phyloP scores from a whole-genome alignment of 2,797 vertebrate genomes.

The Echeneis naucrates region DNA sequence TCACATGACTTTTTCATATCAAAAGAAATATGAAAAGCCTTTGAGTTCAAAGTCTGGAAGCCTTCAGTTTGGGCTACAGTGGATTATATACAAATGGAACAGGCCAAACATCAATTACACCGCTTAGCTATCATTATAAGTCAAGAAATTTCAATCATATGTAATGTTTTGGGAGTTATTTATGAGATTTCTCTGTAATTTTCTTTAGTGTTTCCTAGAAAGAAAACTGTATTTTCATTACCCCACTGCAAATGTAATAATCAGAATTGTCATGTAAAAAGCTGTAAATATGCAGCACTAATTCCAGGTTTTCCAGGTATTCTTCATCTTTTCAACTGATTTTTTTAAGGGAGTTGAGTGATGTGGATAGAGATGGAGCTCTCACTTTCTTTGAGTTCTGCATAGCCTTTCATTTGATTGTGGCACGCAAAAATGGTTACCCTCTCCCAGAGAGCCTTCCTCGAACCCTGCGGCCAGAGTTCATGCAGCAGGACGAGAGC shows the following conservation, averaged over 20 bases:
- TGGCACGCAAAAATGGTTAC: constrained; percentile 97
- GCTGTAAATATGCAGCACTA: not conserved
- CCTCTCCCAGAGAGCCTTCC: constrained; percentile 92
- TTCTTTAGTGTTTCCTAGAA: not conserved
- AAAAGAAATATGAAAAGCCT: too few relatives aligned
- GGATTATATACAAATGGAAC: too few relatives aligned
- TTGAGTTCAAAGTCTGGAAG: too few relatives aligned
- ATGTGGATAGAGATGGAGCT: constrained; percentile 95
- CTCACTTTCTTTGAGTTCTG: constrained; percentile 94
- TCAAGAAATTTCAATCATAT: not conserved
- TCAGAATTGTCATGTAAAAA: not conserved
- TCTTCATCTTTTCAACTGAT: not conserved
- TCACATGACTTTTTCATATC: too few relatives aligned
- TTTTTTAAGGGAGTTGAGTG: constrained; percentile 92
- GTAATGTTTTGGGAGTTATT: too few relatives aligned
- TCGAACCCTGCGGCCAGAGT: constrained; percentile 83
- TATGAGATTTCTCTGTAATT: not conserved
- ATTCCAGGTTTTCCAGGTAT: not conserved
- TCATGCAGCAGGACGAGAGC: constrained; percentile 77
- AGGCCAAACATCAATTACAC: too few relatives aligned
- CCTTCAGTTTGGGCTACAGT: too few relatives aligned
- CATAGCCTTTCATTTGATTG: constrained; percentile 96
- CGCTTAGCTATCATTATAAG: too few relatives aligned
- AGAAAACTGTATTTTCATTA: not conserved
- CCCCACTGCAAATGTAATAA: not conserved